These are phyloP conservation scores for Ophthalmolycus amberensis DNA, from an alignment of 2,113 vertebrate species.

Conservation along the genomic window DNA sequence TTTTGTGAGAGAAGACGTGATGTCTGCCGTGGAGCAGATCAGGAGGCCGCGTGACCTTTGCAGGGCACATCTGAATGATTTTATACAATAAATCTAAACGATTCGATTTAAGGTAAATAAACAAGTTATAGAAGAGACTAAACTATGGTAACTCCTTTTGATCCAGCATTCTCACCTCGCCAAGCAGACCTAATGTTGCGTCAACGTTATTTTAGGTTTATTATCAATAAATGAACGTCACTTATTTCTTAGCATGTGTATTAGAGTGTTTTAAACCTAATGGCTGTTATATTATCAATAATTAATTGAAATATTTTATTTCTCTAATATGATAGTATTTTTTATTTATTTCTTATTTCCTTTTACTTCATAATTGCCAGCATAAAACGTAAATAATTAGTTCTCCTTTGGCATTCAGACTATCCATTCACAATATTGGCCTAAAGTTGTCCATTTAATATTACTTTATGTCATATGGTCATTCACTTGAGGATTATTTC, in stretches of 20 bases:
- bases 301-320: not conserved
- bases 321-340: not conserved
- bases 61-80: not conserved
- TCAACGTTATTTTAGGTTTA: not conserved
- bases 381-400: not conserved
- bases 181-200: not conserved
- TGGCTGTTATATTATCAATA: not conserved
- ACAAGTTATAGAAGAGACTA: not conserved
- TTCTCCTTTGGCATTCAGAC: not conserved
- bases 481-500: not conserved
- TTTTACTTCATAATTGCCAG: not conserved
- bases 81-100: not conserved
- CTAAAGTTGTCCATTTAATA: not conserved
- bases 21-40: not conserved
- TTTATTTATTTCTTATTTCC: not conserved
- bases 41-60: conserved; percentile 15
- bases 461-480: not conserved
- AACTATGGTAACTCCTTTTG: not conserved
- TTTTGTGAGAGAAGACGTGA: not conserved
- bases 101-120: not conserved
- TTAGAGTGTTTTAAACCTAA: not conserved
- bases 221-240: not conserved
- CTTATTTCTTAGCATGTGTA: not conserved
- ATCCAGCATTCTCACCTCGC: not conserved
- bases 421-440: not conserved